A percentile compares a stretch with the other conserved stretches of the same genome.
phyloP scores from a whole-genome alignment of 2,888 invertebrate species.

The Nephrotoma guestfalica region DNA sequence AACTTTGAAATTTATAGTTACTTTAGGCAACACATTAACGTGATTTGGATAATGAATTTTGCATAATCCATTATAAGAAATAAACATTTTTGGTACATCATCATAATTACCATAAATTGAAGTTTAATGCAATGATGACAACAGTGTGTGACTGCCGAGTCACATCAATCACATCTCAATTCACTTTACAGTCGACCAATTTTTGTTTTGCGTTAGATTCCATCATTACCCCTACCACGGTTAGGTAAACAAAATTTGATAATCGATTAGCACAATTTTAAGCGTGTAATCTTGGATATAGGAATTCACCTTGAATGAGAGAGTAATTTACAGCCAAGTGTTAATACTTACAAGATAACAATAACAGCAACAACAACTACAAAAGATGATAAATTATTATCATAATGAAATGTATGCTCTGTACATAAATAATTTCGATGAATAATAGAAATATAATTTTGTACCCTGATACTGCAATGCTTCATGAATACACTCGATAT shows the following conservation, averaged over 20 bases:
- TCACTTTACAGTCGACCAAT: background rate
- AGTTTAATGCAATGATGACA: background rate
- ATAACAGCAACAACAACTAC: background rate
- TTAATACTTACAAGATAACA: background rate
- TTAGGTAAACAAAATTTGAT: background rate
- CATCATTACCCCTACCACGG: background rate
- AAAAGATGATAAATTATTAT: background rate
- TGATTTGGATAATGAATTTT: too few relatives aligned
- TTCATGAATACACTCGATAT: background rate
- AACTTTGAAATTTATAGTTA: too few relatives aligned
- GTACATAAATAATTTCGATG: background rate
- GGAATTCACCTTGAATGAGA: background rate
- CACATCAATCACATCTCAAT: background rate
- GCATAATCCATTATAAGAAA: too few relatives aligned
- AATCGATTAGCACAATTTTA: background rate
- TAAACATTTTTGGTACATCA: too few relatives aligned
- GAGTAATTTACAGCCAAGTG: background rate
- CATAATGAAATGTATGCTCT: background rate
- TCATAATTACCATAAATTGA: too few relatives aligned
- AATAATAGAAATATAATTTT: background rate
- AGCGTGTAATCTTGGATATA: background rate
- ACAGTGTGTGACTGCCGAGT: background rate
- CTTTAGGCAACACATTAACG: too few relatives aligned
- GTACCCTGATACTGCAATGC: background rate
- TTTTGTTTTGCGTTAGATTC: background rate